A percentile compares a stretch with the other conserved stretches of the same genome.
These are phyloP conservation scores for Athalia circularis DNA, from an alignment of 2,888 invertebrate genomes.

Conservation along the genomic window DNA sequence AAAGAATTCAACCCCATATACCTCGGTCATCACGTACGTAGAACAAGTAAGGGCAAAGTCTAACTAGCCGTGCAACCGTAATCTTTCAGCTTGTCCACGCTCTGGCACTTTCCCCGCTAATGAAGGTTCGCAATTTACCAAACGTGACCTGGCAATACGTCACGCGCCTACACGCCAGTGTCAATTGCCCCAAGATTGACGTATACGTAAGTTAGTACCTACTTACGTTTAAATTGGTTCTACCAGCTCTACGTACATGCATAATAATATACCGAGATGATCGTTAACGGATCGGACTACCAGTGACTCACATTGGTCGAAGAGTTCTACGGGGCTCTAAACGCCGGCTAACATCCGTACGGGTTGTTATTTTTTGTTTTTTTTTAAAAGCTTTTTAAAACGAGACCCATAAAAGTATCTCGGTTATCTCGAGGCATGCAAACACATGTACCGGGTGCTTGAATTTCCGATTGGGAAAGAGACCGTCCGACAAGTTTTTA, in stretches of 20 bases:
- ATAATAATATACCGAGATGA: no score
- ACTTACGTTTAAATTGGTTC: conserved; percentile 10
- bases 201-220: no score
- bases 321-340: no score
- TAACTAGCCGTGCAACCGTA: neutral
- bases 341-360: no score
- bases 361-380: no score
- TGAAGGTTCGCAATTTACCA: neutral
- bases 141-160: neutral
- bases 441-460: conserved; percentile 9
- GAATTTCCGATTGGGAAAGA: no score
- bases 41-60: neutral
- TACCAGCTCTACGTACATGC: neutral
- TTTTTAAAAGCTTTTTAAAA: conserved; percentile 22
- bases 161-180: neutral
- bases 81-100: neutral
- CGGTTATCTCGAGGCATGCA: neutral
- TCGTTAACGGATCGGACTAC: conserved; percentile 24
- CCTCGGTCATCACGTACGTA: no score
- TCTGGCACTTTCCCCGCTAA: conserved; percentile 3
- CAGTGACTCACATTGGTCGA: no score
- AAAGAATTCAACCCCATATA: no score
- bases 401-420: conserved; percentile 1
- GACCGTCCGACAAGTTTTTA: no score
- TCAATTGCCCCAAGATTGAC: neutral